Evolutionary conservation across 2,113 vertebrate species (phyloP).

Genomic region (Cavia porcellus): DNA sequence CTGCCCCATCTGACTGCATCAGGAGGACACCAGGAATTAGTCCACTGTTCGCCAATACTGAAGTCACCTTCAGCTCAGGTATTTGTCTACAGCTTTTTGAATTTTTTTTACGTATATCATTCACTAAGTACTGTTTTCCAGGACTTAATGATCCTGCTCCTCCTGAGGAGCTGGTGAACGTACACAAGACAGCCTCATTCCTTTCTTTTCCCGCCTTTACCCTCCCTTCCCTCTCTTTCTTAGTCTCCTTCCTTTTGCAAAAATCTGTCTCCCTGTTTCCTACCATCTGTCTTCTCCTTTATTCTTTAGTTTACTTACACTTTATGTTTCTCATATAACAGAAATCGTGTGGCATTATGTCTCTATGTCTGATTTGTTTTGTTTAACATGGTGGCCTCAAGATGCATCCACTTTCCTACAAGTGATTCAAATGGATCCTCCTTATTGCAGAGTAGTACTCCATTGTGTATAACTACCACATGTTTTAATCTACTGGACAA

Average conservation of each 20-base stretch:
- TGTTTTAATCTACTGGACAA: not conserved
- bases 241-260: not conserved
- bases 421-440: not conserved
- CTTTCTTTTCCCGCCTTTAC: rapidly evolving
- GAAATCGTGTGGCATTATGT: not conserved
- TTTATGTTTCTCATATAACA: not conserved
- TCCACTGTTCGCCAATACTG: slow-evolving; percentile 50
- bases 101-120: not conserved
- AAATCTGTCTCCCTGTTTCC: not conserved
- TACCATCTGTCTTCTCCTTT: not conserved
- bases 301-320: not conserved
- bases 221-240: not conserved
- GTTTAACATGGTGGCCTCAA: not conserved
- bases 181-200: rapidly evolving
- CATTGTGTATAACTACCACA: not conserved
- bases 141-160: rapidly evolving
- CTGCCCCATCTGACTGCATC: slow-evolving; percentile 67
- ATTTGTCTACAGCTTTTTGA: slow-evolving; percentile 42
- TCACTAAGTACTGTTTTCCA: not conserved
- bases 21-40: slow-evolving; percentile 59
- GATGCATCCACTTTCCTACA: not conserved
- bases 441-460: not conserved
- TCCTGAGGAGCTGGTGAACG: not conserved
- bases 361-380: not conserved
- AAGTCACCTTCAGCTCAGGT: not conserved